Percentiles rank a stretch among this genome's conserved stretches.
These are phyloP conservation scores for Sarcophaga carnaria DNA, from an alignment of 2,888 invertebrate genomes.

Conservation along the genomic window DNA sequence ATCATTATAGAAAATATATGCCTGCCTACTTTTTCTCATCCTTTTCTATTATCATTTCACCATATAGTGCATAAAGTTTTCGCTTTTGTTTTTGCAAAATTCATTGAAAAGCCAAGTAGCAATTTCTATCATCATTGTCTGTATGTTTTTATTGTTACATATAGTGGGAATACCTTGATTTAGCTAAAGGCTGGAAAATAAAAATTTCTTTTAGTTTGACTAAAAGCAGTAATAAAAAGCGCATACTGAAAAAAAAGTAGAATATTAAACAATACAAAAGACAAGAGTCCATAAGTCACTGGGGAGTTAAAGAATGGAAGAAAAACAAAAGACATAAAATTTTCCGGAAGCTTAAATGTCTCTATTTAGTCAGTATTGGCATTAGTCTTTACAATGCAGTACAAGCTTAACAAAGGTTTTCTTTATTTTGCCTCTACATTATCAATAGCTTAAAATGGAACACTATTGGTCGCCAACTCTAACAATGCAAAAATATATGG, in stretches of 20 bases:
- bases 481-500: conserved; percentile 38
- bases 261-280: conserved; percentile 21
- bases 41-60: conserved; percentile 8
- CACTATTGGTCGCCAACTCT: neutral
- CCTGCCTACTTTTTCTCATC: conserved; percentile 24
- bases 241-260: neutral
- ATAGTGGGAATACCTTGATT: conserved; percentile 47
- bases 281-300: conserved; percentile 56
- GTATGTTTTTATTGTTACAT: conserved; percentile 10
- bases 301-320: conserved; percentile 48
- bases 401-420: conserved; percentile 29
- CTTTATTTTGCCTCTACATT: conserved; percentile 19
- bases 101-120: conserved; percentile 62
- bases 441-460: conserved; percentile 36
- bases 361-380: conserved; percentile 63
- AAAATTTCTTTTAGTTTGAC: conserved; percentile 29
- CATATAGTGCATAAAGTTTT: neutral
- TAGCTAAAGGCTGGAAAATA: conserved; percentile 17
- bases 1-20: neutral
- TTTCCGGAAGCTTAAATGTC: conserved; percentile 63
- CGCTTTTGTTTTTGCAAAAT: conserved; percentile 7
- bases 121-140: conserved; percentile 56
- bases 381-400: conserved; percentile 32
- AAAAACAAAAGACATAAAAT: conserved; percentile 56
- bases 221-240: neutral